Percentiles rank a stretch among this genome's conserved stretches.
Conservation (phyloP, 35 echinoderm and acorn worm species). For the Acanthaster planci region DNA sequence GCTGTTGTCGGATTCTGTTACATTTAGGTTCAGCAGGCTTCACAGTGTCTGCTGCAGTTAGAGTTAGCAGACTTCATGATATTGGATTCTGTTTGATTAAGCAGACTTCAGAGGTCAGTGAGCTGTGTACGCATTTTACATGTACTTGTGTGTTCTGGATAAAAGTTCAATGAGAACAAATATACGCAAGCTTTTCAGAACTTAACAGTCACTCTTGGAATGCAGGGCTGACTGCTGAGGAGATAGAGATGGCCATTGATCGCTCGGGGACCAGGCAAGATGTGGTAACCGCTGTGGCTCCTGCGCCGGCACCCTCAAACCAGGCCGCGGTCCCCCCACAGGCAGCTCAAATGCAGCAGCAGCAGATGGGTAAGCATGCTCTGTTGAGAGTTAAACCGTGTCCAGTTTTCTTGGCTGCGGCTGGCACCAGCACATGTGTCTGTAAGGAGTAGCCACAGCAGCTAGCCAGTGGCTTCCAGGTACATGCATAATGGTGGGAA, state of each 20-base stretch:
- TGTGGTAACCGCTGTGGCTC: conserved; percentile 41
- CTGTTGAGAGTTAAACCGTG: background rate
- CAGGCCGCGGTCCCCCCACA: conserved; percentile 16
- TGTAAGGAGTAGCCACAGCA: background rate
- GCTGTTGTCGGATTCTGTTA: too few relatives aligned
- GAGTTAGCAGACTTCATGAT: too few relatives aligned
- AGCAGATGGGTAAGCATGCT: conserved; percentile 49
- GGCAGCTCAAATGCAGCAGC: conserved; percentile 1
- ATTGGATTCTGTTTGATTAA: too few relatives aligned
- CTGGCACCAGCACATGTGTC: too few relatives aligned
- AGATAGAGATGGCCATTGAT: conserved; percentile 74
- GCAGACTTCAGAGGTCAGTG: too few relatives aligned
- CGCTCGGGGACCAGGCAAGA: conserved; percentile 75
- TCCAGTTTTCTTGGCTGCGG: too few relatives aligned
- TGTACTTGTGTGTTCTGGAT: too few relatives aligned
- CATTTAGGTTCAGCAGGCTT: too few relatives aligned
- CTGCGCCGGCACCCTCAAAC: conserved; percentile 4
- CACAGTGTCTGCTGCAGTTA: too few relatives aligned
- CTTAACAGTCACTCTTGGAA: background rate
- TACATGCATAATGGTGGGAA: background rate
- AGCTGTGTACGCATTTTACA: too few relatives aligned
- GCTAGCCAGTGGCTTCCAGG: background rate
- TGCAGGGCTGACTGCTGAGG: conserved; percentile 70
- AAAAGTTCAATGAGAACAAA: too few relatives aligned
- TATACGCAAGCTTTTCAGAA: too few relatives aligned